Percentiles rank a stretch among this genome's conserved stretches.
Evolutionary conservation across 2,113 vertebrate genomes (phyloP).

Genomic region (Psilopsiagon aurifrons): DNA sequence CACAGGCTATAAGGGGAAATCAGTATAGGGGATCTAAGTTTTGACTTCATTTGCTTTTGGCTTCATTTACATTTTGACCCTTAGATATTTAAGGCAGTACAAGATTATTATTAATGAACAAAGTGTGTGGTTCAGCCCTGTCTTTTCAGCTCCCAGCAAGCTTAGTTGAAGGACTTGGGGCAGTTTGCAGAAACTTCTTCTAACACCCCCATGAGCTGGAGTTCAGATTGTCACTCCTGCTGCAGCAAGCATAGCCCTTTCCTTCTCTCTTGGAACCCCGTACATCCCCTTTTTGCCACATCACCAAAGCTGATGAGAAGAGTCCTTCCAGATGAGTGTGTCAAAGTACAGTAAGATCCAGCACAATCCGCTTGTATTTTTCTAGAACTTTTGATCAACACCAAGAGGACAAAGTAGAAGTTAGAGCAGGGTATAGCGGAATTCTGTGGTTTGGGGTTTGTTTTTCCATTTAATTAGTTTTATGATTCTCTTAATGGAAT

Average conservation of each 20-base stretch:
- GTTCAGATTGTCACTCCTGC: not conserved
- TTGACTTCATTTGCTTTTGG: not conserved
- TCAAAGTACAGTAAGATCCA: not conserved
- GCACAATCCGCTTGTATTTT: not conserved
- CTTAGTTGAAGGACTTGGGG: not conserved
- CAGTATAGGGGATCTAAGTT: not conserved
- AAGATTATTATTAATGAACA: not conserved
- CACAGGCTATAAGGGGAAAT: not conserved
- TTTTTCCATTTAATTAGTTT: not conserved
- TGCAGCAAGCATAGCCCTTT: not conserved
- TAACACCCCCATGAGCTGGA: not conserved
- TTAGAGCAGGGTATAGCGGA: not conserved
- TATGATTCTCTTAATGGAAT: not conserved
- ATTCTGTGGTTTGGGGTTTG: not conserved
- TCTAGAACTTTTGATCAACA: not conserved
- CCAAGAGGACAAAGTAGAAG: not conserved
- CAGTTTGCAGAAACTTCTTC: not conserved
- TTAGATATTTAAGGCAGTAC: not conserved
- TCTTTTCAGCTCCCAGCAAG: not conserved
- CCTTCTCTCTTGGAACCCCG: not conserved
- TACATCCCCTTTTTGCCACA: not conserved
- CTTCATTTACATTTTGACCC: not conserved
- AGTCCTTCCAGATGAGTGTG: not conserved
- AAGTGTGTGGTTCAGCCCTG: not conserved
- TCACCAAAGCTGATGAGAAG: not conserved